phyloP scores from a whole-genome alignment of 2,797 vertebrate genomes.

The Gallinago stenura region DNA sequence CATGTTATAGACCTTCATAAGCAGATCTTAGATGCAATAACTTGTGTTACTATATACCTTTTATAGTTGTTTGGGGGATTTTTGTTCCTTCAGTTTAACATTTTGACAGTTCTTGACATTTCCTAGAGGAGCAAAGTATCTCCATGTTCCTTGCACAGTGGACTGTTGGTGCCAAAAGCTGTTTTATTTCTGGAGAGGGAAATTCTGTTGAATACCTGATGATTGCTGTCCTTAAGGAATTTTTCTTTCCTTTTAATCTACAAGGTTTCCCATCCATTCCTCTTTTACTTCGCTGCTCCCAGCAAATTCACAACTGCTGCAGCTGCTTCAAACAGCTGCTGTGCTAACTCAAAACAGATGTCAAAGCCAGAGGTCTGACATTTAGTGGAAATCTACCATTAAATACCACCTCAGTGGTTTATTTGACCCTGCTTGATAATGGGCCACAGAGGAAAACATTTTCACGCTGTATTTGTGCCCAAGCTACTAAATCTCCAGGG shows the following conservation, averaged over 20 bases:
- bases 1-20: not conserved
- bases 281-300: constrained; percentile 50
- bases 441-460: constrained; percentile 67
- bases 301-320: constrained; percentile 71
- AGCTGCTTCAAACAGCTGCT: constrained; percentile 80
- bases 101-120: not conserved
- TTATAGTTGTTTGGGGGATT: not conserved
- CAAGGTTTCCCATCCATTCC: constrained; percentile 40
- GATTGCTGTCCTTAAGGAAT: constrained; percentile 59
- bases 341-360: constrained; percentile 80
- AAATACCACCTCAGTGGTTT: constrained; percentile 79
- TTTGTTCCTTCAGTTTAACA: not conserved
- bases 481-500: constrained; percentile 23
- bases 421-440: constrained; percentile 74
- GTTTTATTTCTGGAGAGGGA: constrained; percentile 19
- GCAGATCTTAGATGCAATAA: not conserved
- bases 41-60: not conserved
- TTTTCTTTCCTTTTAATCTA: constrained; percentile 46
- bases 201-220: constrained; percentile 62
- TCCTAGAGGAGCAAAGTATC: not conserved
- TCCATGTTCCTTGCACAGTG: not conserved
- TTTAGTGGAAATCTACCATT: constrained; percentile 78
- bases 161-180: not conserved
- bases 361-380: constrained; percentile 79
- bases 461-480: constrained; percentile 50